Conservation (phyloP, 1,140 invertebrate genomes). For the Thaumatotibia leucotreta region DNA sequence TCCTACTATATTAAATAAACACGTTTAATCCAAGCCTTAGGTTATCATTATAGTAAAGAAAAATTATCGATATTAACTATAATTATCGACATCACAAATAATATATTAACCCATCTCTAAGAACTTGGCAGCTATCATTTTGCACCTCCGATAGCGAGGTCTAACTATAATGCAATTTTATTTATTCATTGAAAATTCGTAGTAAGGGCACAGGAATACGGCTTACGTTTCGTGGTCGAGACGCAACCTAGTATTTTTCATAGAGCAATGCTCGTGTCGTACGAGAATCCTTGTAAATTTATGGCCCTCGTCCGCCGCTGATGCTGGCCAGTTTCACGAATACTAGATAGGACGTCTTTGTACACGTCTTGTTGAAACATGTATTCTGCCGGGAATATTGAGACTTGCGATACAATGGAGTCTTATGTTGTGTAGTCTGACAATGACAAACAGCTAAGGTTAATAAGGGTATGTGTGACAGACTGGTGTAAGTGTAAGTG, state of each 20-base stretch:
- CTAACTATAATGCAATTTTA: conserved; percentile 4
- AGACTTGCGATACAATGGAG: neutral
- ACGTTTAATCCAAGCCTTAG: too few relatives aligned
- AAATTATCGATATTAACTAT: too few relatives aligned
- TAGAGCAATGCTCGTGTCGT: conserved; percentile 53
- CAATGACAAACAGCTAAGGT: conserved; percentile 1
- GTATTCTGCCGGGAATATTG: conserved; percentile 19
- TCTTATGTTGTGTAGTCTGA: neutral
- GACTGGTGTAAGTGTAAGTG: too few relatives aligned
- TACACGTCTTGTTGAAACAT: conserved; percentile 36
- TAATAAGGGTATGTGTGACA: too few relatives aligned
- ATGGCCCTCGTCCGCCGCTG: conserved; percentile 41
- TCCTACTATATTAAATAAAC: too few relatives aligned
- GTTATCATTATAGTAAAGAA: too few relatives aligned
- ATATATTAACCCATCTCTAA: too few relatives aligned
- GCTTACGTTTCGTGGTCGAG: conserved; percentile 6
- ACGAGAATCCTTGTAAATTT: conserved; percentile 68
- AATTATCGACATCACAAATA: too few relatives aligned
- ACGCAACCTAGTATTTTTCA: conserved; percentile 57
- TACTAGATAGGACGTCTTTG: conserved; percentile 39
- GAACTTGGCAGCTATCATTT: too few relatives aligned
- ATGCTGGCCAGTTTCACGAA: conserved; percentile 51
- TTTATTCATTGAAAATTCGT: too few relatives aligned
- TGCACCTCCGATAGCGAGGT: neutral
- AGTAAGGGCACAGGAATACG: too few relatives aligned